Conservation (phyloP, 2,113 vertebrate genomes). For the Propithecus coquereli region DNA sequence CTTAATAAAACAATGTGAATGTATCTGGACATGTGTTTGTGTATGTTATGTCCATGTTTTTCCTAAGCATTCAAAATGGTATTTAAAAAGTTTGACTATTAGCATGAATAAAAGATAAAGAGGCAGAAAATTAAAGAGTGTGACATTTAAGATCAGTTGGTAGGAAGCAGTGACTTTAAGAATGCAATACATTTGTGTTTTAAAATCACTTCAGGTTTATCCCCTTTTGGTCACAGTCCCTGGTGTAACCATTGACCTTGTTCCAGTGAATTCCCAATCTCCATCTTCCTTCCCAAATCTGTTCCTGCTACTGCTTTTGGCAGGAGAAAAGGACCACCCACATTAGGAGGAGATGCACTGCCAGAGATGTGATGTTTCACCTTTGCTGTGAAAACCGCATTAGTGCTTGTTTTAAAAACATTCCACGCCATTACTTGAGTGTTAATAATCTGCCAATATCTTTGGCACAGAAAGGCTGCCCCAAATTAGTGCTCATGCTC, state of each 20-base stretch:
- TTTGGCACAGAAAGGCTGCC: conserved; percentile 25
- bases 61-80: neutral
- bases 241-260: neutral
- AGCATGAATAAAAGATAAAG: neutral
- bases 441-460: conserved; percentile 48
- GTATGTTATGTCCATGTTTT: neutral
- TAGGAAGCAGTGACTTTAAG: neutral
- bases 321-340: neutral
- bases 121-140: neutral
- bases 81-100: neutral
- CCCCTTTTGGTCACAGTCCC: neutral
- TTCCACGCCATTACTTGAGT: neutral
- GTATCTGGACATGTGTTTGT: neutral
- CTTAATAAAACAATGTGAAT: neutral
- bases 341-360: neutral
- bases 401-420: conserved; percentile 13
- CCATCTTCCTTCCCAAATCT: neutral
- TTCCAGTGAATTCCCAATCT: neutral
- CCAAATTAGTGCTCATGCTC: conserved; percentile 24
- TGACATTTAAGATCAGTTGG: neutral
- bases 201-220: neutral
- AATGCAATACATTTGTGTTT: neutral
- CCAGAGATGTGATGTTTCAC: neutral
- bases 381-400: neutral
- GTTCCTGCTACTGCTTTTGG: neutral